Evolutionary conservation across 1,140 invertebrate species (phyloP).

Genomic region (Saccostrea echinata): DNA sequence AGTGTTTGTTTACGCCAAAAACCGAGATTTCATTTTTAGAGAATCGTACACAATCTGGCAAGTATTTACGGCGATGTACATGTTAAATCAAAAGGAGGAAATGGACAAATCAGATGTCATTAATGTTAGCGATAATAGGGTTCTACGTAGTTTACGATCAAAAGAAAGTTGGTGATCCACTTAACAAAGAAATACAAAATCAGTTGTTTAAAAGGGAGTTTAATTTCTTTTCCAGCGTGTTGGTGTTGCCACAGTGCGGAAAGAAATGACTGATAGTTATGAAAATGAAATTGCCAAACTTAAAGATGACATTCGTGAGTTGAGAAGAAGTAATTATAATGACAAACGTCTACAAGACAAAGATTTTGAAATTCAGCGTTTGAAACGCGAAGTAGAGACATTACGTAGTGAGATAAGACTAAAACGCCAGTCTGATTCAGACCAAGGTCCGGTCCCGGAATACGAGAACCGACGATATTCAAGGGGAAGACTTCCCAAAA

Average conservation of each 20-base stretch:
- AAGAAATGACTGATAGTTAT: slow-evolving; percentile 25
- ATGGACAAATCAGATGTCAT: too few species aligned
- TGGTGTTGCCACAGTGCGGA: slow-evolving; percentile 32
- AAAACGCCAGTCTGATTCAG: slow-evolving; percentile 26
- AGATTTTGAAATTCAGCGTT: slow-evolving; percentile 27
- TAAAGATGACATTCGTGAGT: slow-evolving; percentile 15
- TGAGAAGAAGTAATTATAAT: slow-evolving; percentile 25
- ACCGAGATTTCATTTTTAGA: too few species aligned
- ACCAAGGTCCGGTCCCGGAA: slow-evolving; percentile 4
- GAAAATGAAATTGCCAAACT: slow-evolving; percentile 38
- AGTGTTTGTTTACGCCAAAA: too few species aligned
- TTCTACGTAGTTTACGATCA: too few species aligned
- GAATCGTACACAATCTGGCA: too few species aligned
- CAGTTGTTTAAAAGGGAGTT: not conserved
- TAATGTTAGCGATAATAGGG: too few species aligned
- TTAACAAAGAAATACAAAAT: too few species aligned
- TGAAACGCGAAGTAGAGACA: slow-evolving; percentile 39
- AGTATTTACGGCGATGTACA: too few species aligned
- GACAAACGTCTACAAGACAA: slow-evolving; percentile 33
- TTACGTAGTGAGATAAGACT: slow-evolving; percentile 22
- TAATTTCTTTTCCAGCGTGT: not conserved
- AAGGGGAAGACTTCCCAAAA: slow-evolving; percentile 1
- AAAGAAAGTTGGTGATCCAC: too few species aligned
- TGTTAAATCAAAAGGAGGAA: too few species aligned
- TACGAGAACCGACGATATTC: slow-evolving; percentile 27